Evolutionary conservation across 2,113 vertebrate genomes (phyloP), one percentile per base, ranked within the genome.

Genomic region (Lota lota): DNA sequence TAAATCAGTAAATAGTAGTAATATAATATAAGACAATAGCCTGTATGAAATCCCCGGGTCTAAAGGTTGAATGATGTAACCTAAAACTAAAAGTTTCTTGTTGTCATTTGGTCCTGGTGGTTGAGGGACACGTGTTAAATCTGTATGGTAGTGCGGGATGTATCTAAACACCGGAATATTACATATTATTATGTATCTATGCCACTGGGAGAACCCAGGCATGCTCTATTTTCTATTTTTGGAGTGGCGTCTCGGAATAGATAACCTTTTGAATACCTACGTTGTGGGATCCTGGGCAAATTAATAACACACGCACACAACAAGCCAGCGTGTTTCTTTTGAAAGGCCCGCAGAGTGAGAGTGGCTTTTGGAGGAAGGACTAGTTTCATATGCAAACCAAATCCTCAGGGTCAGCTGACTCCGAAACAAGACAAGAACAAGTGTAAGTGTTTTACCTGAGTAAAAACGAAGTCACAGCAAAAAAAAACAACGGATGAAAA

Each of bases 191-290:
- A 63, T 56, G 5, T 66, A n/a, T 6, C 5, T 11, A 70, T 67
- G 53, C 53, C 83, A 66, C 71, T 54, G 47, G 67, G 68, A 70
- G 53, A 69, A 2, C 0, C 66, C 84, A 72, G 0, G 66, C 84
- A 74, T 79, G 84, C 70, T 88, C 83, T 78, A 82, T 75, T 83
- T 89, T 87, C 84, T 83, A 83, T 81, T 83, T 77, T 83, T 85
- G 77, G 82, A 81, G 69, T 73, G 63, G 66, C 65, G 73, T 82
- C 85, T 82, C 82, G 80, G 77, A 89, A 87, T 83, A 89, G 81
- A 77, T 80, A 82, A 85, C 79, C 81, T 86, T 84, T 84, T 69
- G 61, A 85, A 68, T 62, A 77, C 16, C 54, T 8, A 76, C 63
- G 79, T 56, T 24, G 51, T 81, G 83, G 84, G 80, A 76, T 82